Base-by-base conservation (phyloP, 2,113 vertebrate species). In the Apodemus sylvaticus region DNA sequence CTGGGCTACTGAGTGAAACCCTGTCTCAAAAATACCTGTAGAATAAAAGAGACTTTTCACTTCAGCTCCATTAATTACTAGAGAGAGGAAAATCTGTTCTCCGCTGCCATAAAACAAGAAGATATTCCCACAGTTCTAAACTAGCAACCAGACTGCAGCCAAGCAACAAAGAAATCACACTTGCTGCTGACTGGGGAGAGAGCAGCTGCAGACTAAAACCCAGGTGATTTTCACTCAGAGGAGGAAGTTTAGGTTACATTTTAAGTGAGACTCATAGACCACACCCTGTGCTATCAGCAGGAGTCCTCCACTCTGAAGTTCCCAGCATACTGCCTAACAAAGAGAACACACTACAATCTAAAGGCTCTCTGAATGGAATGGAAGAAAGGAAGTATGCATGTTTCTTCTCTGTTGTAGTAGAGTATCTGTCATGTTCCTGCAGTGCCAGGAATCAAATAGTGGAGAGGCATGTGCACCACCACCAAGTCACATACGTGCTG, bases 261-360 rank as follows among this genome's bases (percentile, higher is more conserved):
- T 73, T 60, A 85, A 94, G 81, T 66, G 39, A 24, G 42, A 92
- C 36, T 95, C 3, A 88, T 82, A 98, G 89, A 89, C 78, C 26
- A 85, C 39, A 87, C 45, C 39, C 70, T 85, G 48, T 68, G 53
- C 60, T 68, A 10, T 17, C 83, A 91, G 36, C 66, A 73, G 31
- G 68, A 42, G 77, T n/a, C 39, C 0, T 64, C 45, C 9, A 68
- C 79, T 34, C 7, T 0, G 3, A 3, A 31, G 19, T 91, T 89
- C 86, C 78, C n/a, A 78, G 29, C 29, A 42, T 0, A 68, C n/a
- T 17, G 4, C 42, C 16, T 94, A 34, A 86, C 36, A 94, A n/a
- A 86, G 42, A 91, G 55, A 36, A 48, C 77, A 91, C 16, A 86
- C 42, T 64, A 20, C 60, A 92, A 70, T 31, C 68, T 73, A 86